These are phyloP conservation scores for Cremastobaeus sp. DNA, from an alignment of 2,888 invertebrate species.

Conservation along the genomic window DNA sequence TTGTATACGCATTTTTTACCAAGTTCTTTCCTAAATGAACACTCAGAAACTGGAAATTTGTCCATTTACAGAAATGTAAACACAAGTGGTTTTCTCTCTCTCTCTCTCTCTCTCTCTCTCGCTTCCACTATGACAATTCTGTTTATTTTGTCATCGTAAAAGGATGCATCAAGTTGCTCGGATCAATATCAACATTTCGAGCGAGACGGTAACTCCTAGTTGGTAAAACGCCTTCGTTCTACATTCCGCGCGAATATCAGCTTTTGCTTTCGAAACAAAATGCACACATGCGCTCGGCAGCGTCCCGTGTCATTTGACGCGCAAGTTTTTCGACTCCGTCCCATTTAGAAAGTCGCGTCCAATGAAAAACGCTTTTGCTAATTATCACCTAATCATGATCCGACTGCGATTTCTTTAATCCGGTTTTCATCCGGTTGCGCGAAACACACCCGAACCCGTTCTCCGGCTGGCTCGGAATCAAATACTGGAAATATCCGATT, in stretches of 20 bases:
- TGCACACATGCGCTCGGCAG: slow-evolving; percentile 13
- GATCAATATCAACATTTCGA: slow-evolving; percentile 52
- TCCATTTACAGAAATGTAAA: background rate
- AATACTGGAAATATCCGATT: slow-evolving; percentile 37
- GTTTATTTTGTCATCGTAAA: slow-evolving; percentile 41
- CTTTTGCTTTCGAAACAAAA: slow-evolving; percentile 52
- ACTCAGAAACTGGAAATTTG: background rate
- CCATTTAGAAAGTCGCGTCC: slow-evolving; percentile 40
- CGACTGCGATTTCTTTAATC: slow-evolving; percentile 40
- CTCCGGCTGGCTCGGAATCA: slow-evolving; percentile 26
- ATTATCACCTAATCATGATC: slow-evolving; percentile 49
- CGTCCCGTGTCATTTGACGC: slow-evolving; percentile 24
- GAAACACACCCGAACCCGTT: slow-evolving; percentile 38
- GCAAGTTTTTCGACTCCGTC: slow-evolving; percentile 10
- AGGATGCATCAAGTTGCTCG: slow-evolving; percentile 29
- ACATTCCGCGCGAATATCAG: slow-evolving; percentile 42
- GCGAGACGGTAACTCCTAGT: slow-evolving; percentile 1
- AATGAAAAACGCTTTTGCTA: slow-evolving; percentile 53
- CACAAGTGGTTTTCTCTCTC: too few species aligned
- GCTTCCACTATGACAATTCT: slow-evolving; percentile 36
- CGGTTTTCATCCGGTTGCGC: slow-evolving; percentile 41
- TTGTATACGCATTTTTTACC: too few species aligned
- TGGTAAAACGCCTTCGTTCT: slow-evolving; percentile 32
- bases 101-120: slow-evolving; percentile 16
- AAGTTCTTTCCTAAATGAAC: too few species aligned